Evolutionary conservation across 1,140 invertebrate species (phyloP), one percentile per base, ranked within the genome.

Genomic region (Anastrepha ludens): DNA sequence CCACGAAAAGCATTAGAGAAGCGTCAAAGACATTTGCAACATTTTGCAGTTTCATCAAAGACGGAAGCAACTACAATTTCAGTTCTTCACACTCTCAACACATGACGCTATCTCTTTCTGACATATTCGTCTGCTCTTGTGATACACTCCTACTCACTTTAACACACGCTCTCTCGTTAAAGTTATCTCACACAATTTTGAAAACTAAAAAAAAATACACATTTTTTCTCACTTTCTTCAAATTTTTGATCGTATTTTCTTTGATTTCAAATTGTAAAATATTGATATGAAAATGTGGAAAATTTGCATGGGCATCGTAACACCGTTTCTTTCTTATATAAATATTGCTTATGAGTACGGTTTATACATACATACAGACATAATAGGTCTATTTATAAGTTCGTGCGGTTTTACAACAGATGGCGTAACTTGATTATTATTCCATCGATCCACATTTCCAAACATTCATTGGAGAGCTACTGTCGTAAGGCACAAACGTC

Each of bases 221-320:
- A 29, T 64, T 87, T 55, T 70, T 3, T 20, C 13, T 64, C 50
- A 67, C 7, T 47, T 13, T 39, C 50, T 41, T 65, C 67, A 78
- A 78, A 44, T 3, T 64, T 65, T 44, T 47, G 55, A 59, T 50
- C 29, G 60, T 81, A 20, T 20, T 86, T 86, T 86, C 74, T 44
- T 88, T 64, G 20, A n/a, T 88, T 65, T 86, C n/a, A 55, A 50
- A 20, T 60, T 87, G 20, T 81, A 81, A 78, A 44, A 78, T 65
- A 88, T 88, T 67, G 60, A 87, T 87, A 89, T 87, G 90, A 89
- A 90, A 91, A 89, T 89, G 90, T 90, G 91, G 90, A 90, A 92
- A 92, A 92, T 92, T 92, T 92, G 91, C 91, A 92, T 92, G 91
- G 91, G 91, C 91, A 92, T 91, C 90, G 91, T 92, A 91, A 88